Evolutionary conservation across 1,140 invertebrate genomes (phyloP), one percentile per base, ranked within the genome.

Genomic region (Drosophila erecta): DNA sequence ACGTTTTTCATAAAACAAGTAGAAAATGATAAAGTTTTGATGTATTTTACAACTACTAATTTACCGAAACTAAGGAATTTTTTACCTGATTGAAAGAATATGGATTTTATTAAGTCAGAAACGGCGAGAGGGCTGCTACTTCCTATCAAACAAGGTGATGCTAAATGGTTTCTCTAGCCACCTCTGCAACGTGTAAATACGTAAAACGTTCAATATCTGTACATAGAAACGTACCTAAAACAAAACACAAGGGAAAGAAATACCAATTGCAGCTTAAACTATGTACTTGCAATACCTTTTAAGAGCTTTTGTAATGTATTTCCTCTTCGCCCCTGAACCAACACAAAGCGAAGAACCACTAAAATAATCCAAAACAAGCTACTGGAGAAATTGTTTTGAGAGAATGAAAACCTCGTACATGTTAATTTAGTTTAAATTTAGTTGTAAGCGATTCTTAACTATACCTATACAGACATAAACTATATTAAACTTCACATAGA

Each of bases 391-490:
- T 75, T 75, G 71, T 57, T 75, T 75, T 65, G 40, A 59, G 43
- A 59, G 43, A 64, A 62, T 41, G 35, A 60, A 62, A 51, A 76
- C 83, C 83, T 89, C 83, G 84, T 87, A 87, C 59, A 79, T 58
- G 64, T 79, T 83, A 89, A 83, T 79, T 76, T 87, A 87, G 83
- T 65, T 65, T 87, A 87, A 86, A 76, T 79, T 65, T 81, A 81
- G 69, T 30, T 22, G 7, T 86, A 87, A 87, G 84, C 44, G 27
- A 67, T 57, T 83, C 76, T 86, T 86, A 86, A 86, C 83, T 78
- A 75, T 75, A 69, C 51, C 43, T 60, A 84, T 53, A 85, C 33
- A 79, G 53, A 67, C 64, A 67, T 51, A 56, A 65, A 79, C 54
- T 71, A 60, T 59, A 72, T 75, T 60, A 67, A 66, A 62, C 72